These are phyloP conservation scores for Holotrichia oblita DNA, from an alignment of 1,140 invertebrate species.

Conservation along the genomic window DNA sequence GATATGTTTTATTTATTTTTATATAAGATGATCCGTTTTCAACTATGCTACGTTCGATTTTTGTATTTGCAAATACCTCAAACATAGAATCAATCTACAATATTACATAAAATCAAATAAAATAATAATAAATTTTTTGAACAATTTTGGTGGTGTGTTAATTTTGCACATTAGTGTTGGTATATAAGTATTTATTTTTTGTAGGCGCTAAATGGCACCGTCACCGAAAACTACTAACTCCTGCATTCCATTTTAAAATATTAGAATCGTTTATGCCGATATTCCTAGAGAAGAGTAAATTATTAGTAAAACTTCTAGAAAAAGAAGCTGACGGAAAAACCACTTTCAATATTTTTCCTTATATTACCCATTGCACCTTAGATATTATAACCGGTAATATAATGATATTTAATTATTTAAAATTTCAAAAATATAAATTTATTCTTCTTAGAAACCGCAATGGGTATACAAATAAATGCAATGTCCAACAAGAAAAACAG, in stretches of 20 bases:
- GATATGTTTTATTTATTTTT: too few relatives aligned
- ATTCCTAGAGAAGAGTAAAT: conserved; percentile 79
- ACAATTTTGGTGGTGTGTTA: too few relatives aligned
- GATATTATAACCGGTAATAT: conserved; percentile 13
- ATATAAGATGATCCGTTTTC: too few relatives aligned
- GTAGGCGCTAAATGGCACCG: conserved; percentile 78
- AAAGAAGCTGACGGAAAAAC: conserved; percentile 66
- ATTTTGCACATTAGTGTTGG: too few relatives aligned
- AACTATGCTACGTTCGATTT: too few relatives aligned
- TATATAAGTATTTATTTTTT: not conserved
- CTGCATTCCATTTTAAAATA: conserved; percentile 91
- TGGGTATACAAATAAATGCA: conserved; percentile 32
- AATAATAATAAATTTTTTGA: not conserved
- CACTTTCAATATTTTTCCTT: conserved; percentile 44
- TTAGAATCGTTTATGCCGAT: conserved; percentile 85
- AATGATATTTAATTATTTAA: conserved; percentile 43
- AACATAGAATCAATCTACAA: too few relatives aligned
- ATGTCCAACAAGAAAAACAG: not conserved
- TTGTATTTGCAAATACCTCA: too few relatives aligned
- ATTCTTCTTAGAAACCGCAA: conserved; percentile 5
- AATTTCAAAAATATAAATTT: not conserved
- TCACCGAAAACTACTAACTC: conserved; percentile 84
- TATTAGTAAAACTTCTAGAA: conserved; percentile 73
- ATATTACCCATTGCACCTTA: conserved; percentile 31
- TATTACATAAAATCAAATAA: too few relatives aligned